Evolutionary conservation across 2,797 vertebrate genomes (phyloP).

Genomic region (Apodemus agrarius): DNA sequence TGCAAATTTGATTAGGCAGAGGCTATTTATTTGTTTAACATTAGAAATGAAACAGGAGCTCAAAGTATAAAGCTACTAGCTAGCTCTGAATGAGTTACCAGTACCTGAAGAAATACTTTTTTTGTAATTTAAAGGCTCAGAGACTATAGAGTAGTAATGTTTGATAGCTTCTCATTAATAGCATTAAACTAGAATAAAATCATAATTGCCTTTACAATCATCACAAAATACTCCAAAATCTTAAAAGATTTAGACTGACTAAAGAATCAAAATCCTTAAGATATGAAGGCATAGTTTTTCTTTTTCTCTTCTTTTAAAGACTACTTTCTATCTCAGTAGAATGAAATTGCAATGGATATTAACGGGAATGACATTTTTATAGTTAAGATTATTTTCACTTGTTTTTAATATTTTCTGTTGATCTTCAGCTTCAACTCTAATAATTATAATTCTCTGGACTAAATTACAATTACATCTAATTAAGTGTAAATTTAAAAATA

Average conservation of each 20-base stretch:
- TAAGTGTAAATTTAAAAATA: conserved; percentile 58
- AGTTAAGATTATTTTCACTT: conserved; percentile 25
- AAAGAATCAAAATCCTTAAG: conserved; percentile 1
- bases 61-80: conserved; percentile 21
- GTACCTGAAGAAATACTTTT: not conserved
- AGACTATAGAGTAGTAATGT: not conserved
- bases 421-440: conserved; percentile 14
- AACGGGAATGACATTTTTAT: not conserved
- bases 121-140: conserved; percentile 34
- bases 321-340: not conserved
- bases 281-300: not conserved
- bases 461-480: conserved; percentile 62
- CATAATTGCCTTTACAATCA: conserved; percentile 10
- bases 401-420: conserved; percentile 47
- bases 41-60: conserved; percentile 41
- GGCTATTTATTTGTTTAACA: conserved; percentile 56
- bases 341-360: conserved; percentile 44
- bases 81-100: conserved; percentile 48
- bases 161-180: not conserved
- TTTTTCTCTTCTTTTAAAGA: not conserved
- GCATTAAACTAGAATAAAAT: not conserved
- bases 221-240: not conserved
- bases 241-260: not conserved
- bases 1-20: conserved; percentile 45
- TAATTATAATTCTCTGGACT: conserved; percentile 15